These are phyloP conservation scores for Dynastes maya DNA, from an alignment of 2,888 invertebrate species.

Conservation along the genomic window DNA sequence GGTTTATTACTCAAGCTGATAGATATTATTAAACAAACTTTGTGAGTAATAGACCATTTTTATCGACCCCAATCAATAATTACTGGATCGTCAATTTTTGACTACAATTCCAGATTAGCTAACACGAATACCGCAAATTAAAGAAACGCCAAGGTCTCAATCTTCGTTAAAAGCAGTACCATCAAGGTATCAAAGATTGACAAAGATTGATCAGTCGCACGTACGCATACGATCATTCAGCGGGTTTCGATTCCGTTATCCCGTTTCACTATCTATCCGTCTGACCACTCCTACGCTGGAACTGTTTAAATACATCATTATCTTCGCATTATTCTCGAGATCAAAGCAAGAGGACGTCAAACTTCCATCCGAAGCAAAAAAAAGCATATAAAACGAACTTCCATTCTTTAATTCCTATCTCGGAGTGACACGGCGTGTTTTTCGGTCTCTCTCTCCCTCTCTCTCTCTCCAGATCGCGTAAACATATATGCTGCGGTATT, in stretches of 20 bases:
- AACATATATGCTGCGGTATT: background rate
- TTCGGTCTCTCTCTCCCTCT: background rate
- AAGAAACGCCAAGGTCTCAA: background rate
- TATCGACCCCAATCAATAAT: too few species aligned
- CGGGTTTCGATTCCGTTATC: background rate
- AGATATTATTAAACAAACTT: too few species aligned
- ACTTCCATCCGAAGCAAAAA: conserved; percentile 13
- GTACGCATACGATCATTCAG: background rate
- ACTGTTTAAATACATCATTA: conserved; percentile 20
- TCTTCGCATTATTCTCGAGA: conserved; percentile 23
- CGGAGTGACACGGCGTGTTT: background rate
- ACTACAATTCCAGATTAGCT: too few species aligned
- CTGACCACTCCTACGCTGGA: background rate
- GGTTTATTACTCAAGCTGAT: too few species aligned
- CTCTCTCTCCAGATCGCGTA: background rate
- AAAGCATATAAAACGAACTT: conserved; percentile 3
- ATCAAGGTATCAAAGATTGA: background rate
- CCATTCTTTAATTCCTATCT: conserved; percentile 2
- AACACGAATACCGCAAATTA: too few species aligned
- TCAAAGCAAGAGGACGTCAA: conserved; percentile 23
- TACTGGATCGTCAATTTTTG: too few species aligned
- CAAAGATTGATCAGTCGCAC: background rate
- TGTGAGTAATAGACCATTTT: too few species aligned
- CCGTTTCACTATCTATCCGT: background rate
- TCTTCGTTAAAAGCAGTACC: background rate